Evolutionary conservation across 2,797 vertebrate species (phyloP), one percentile per base, ranked within the genome.

Genomic region (Sebastes steindachneri): DNA sequence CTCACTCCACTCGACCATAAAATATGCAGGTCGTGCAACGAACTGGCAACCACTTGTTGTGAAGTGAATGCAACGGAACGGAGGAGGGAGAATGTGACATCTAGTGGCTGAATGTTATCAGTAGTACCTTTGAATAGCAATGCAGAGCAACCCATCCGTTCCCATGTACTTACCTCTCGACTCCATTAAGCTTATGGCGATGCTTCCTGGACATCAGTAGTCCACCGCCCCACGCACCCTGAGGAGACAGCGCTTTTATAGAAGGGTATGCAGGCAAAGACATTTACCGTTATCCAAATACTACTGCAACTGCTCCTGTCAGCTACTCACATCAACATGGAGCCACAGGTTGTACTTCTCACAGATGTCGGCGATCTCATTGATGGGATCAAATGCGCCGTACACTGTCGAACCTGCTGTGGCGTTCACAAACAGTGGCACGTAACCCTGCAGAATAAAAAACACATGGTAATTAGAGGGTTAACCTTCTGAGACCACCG

Each of bases 141-240:
- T 4, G 54, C 7, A 37, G 4, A 14, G 9, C 1, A 3, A 7
- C 12, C 14, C 6, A 17, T 68, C 33, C 3, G 7, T 57, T 63
- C 48, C 23, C 21, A 51, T 37, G 7, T 2, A 1, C 80, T 86
- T 9, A 99, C 99, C 99, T 98, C 95, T 99, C 98, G 79, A 99
- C 90, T 67, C 99, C 99, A 14, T 82, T 97, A 31, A 99, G 68
- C 88, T 99, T 99, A 85, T 99, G 97, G 58, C 98, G 97, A 87
- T 99, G 99, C 89, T 97, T 99, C 92, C 96, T 95, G 66, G 99
- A 99, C 99, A 99, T 99, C 87, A 99, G 90, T n/a, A 99, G 96
- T 71, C 98, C 97, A 26, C 98, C 98, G 4, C 99, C 99, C 99
- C 99, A 99, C 5, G 99, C 99, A 80, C 97, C 99, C 99, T 99